Base-by-base conservation (phyloP, 1,140 invertebrate species). In the Drosophila lacteicornis region DNA sequence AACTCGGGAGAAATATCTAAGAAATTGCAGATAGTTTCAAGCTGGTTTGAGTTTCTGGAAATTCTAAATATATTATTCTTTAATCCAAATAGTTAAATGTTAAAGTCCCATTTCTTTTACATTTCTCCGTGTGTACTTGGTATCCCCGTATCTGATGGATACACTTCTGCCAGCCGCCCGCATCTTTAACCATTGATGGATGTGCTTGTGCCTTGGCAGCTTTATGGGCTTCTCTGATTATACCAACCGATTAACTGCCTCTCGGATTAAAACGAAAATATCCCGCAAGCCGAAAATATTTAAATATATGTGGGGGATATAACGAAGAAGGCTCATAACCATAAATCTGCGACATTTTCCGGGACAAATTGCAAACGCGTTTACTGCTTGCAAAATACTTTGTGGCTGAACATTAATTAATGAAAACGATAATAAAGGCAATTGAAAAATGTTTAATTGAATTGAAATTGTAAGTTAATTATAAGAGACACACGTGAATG, bases 141-240 rank as follows among this genome's bases (percentile, higher is more conserved):
- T 15, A 40, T 38, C 42, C 42, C n/a, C 27, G 33, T 38, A 68
- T 49, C 50, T 71, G 65, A 71, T 58, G 51, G 65, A 69, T 69
- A 49, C 65, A 57, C 40, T 68, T 68, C 59, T 25, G 30, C 55
- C 15, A 27, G 38, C 33, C 65, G 63, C 68, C 68, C 65, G 43
- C 65, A 71, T 71, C 50, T 36, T 49, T 33, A 8, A 11, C 42
- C 42, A 43, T 70, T 71, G 68, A 71, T 71, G 63, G 50, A 71
- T 71, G 68, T 68, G 68, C 40, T 15, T 33, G 65, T 19, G 36
- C 47, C 2, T 45, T 40, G 62, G 61, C 67, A 70, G 67, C 50
- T 68, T 68, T 40, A 71, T 71, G 68, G 63, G 17, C 11, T 49
- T 56, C 36, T 17, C 17, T 47, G 68, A 68, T 71, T 69, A 57